These are phyloP conservation scores for Drosophila niveifrons DNA, from an alignment of 2,888 invertebrate genomes.

Conservation along the genomic window DNA sequence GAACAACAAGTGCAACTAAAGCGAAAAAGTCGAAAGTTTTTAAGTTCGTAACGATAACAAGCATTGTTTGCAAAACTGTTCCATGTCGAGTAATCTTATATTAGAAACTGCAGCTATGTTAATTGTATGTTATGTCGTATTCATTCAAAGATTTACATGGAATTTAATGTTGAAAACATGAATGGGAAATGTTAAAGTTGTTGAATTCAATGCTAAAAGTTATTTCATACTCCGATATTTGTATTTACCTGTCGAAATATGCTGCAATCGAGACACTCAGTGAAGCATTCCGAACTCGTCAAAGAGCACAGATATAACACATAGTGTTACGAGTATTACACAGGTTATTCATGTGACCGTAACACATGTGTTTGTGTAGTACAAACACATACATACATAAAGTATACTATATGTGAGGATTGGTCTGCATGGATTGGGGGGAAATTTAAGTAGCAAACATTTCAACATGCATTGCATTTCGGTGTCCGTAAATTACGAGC, in stretches of 20 bases:
- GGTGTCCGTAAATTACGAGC: constrained; percentile 43
- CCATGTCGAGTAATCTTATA: neutral
- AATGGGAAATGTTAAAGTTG: neutral
- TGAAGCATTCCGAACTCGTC: constrained; percentile 18
- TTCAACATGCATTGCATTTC: constrained; percentile 45
- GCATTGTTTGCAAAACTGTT: constrained; percentile 5
- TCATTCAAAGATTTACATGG: neutral
- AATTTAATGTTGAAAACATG: no score
- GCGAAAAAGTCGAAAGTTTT: neutral
- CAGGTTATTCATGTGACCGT: neutral
- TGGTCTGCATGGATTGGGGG: constrained; percentile 26
- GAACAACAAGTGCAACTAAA: neutral
- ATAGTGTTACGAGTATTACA: constrained; percentile 27
- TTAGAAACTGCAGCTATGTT: neutral
- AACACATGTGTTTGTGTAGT: neutral
- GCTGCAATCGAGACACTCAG: constrained; percentile 4
- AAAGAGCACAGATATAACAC: constrained; percentile 1
- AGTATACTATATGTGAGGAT: neutral
- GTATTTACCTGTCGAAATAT: neutral
- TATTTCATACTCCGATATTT: neutral
- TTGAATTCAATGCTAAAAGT: neutral
- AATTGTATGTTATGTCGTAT: neutral
- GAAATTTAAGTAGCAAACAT: constrained; percentile 43
- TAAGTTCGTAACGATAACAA: constrained; percentile 1
- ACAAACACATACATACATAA: neutral